Percentiles rank a stretch among this genome's conserved stretches.
These are phyloP conservation scores for Crotalus helleri DNA, from an alignment of 2,113 vertebrate species.

Conservation along the genomic window DNA sequence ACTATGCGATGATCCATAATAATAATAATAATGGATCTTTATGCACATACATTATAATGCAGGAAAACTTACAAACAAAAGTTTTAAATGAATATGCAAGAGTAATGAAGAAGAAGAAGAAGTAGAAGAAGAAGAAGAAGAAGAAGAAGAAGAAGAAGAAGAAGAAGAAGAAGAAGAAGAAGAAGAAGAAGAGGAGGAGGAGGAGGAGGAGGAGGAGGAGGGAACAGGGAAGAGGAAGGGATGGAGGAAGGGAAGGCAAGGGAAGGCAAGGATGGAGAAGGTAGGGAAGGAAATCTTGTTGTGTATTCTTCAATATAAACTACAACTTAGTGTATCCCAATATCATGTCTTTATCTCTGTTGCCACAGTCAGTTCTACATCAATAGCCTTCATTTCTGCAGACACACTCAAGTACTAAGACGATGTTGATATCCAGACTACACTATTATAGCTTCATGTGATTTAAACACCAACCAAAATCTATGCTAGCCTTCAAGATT, in stretches of 20 bases:
- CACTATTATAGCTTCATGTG: neutral
- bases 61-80: neutral
- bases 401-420: neutral
- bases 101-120: no score
- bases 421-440: neutral
- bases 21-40: neutral
- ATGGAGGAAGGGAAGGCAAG: no score
- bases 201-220: no score
- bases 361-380: neutral
- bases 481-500: neutral
- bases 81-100: no score
- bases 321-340: neutral
- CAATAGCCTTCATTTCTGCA: neutral
- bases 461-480: neutral
- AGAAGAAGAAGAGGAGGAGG: accelerated
- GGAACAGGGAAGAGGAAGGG: no score
- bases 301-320: neutral
- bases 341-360: neutral
- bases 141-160: neutral
- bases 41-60: neutral
- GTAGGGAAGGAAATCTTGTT: neutral
- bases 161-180: no score
- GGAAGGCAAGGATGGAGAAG: no score
- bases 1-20: no score
- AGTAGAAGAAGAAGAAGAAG: no score